Base-by-base conservation (phyloP, 2,797 vertebrate genomes). In the Eurystomus glaucurus region DNA sequence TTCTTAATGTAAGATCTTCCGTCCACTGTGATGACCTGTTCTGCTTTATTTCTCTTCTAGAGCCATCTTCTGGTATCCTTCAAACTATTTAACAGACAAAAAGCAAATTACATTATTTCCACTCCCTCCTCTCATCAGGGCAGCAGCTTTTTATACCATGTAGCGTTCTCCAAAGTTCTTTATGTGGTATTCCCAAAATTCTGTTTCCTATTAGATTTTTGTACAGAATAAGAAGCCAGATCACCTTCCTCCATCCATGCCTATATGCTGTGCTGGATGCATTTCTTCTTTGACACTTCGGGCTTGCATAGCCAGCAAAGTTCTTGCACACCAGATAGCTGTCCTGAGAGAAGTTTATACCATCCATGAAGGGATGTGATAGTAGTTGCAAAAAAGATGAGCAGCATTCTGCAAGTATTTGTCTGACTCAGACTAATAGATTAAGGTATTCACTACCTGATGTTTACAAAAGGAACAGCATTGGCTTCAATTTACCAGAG, bases 301-400 rank as follows among this genome's bases (percentile, higher is more conserved):
- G 57, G 26, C 28, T 43, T 29, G 45, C 19, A 11, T 2, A 69
- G 11, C 33, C n/a, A 25, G 16, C 29, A 43, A 37, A 52, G 45
- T 0, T 0, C 20, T 45, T 39, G 5, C 41, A 46, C 21, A 2
- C 3, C 10, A 55, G 20, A 28, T 51, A 57, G 0, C 31, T 54
- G 5, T 33, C 45, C 26, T 26, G 37, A 46, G 37, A 51, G 48
- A 35, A 41, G 8, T 52, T 48, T 20, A 6, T 9, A 20, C 26
- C 58, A 22, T 11, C 13, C 4, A 6, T 10, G 45, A 7, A 43
- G 5, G 4, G 15, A 75, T 4, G 4, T 33, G 46, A 45, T 3
- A 39, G 13, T 3, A 72, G n/a, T 23, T 39, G 35, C 28, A 85
- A 75, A 71, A 71, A 60, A 35, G 25, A 45, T 26, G 0, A 86